A percentile compares a stretch with the other conserved stretches of the same genome.
Evolutionary conservation across 2,888 invertebrate genomes (phyloP).

Genomic region (Trachelus iudaicus): DNA sequence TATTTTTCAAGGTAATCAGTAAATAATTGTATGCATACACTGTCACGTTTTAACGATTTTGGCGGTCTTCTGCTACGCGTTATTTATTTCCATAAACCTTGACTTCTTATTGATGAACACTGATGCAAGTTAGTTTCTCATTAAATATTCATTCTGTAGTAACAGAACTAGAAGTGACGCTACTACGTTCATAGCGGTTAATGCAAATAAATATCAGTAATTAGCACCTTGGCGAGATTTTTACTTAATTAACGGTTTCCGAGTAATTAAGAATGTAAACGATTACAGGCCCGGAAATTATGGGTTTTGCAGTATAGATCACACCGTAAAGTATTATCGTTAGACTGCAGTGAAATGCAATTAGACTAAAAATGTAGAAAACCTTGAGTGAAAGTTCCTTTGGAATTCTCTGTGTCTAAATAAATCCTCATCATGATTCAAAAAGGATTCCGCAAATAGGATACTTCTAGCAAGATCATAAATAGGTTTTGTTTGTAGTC

Average conservation of each 20-base stretch:
- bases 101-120: background rate
- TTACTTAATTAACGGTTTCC: background rate
- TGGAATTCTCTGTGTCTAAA: background rate
- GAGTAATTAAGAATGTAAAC: background rate
- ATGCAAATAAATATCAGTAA: background rate
- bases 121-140: background rate
- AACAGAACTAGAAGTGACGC: background rate
- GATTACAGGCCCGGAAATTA: background rate
- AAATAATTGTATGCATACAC: too few species aligned
- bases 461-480: background rate
- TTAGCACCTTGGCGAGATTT: background rate
- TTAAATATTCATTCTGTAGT: slow-evolving; percentile 18
- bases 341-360: background rate
- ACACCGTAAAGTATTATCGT: too few species aligned
- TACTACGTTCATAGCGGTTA: background rate
- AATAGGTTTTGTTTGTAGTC: background rate
- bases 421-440: background rate
- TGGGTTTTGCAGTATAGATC: background rate
- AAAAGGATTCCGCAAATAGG: background rate
- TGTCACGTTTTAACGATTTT: background rate
- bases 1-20: too few species aligned
- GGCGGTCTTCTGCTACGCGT: background rate
- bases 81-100: background rate
- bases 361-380: background rate
- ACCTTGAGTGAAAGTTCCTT: background rate